Conservation (phyloP, 2,888 invertebrate genomes). For the Tethea ocularis region DNA sequence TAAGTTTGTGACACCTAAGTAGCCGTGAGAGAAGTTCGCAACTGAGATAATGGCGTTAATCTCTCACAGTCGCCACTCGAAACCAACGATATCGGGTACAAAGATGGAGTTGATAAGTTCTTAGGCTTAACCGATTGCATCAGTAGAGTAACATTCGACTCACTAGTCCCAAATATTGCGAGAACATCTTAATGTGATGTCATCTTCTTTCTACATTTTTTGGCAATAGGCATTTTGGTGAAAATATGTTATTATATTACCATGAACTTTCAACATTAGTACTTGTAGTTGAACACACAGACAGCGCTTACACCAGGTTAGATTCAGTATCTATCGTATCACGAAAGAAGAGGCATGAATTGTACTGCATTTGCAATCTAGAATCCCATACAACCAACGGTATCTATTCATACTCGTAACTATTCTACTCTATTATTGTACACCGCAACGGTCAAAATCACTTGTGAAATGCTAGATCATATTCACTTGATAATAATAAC, state of each 20-base stretch:
- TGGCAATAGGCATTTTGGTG: not conserved
- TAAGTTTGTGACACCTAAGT: conserved; percentile 55
- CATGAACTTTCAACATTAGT: not conserved
- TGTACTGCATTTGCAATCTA: not conserved
- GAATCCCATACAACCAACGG: not conserved
- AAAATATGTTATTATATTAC: not conserved
- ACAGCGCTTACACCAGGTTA: not conserved
- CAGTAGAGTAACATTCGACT: conserved; percentile 33
- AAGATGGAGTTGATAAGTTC: conserved; percentile 65
- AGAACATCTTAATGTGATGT: conserved; percentile 17
- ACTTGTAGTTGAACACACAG: not conserved
- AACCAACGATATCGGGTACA: conserved; percentile 41
- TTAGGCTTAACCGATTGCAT: conserved; percentile 60
- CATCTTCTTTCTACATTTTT: not conserved
- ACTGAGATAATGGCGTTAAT: conserved; percentile 68
- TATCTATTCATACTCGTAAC: not conserved
- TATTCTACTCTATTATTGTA: not conserved
- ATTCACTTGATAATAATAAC: not conserved
- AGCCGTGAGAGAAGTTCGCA: conserved; percentile 60
- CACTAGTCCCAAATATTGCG: conserved; percentile 23
- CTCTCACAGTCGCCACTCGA: conserved; percentile 59
- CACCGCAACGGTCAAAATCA: no score
- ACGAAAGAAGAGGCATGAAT: not conserved
- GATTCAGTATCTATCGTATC: not conserved
- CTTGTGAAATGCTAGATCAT: not conserved